Base-by-base conservation (phyloP, 2,113 vertebrate species). In the Rhea pennata region DNA sequence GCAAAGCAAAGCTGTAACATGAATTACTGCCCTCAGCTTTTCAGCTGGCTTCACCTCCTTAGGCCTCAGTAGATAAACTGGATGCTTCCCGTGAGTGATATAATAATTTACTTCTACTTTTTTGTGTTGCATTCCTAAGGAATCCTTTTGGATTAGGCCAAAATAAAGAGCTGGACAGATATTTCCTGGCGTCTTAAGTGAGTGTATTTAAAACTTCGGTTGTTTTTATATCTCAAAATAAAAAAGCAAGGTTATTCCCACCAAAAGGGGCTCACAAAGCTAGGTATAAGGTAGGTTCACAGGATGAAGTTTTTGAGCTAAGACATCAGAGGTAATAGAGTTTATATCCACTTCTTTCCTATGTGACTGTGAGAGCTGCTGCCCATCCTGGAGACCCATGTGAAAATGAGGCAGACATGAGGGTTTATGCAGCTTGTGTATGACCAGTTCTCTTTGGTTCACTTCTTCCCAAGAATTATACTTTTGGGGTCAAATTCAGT, bases 91-190 rank as follows among this genome's bases (percentile, higher is more conserved):
- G 9, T 61, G 44, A 36, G 36, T 36, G 36, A 36, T 36, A 36
- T 36, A 36, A 36, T 36, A 36, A 36, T 36, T 36, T 36, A 36
- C 36, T 36, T 36, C 36, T 36, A 71, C 48, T 10, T 84, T 59
- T 84, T 94, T 94, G 88, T 93, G 83, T 67, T 92, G 66, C 44
- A 40, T 87, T 93, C 72, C 62, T 70, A 92, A 80, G 62, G 51
- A 82, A 85, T 88, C 36, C n/a, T 79, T 17, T 66, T 93, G 84
- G 81, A 84, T 95, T 78, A 59, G 87, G 77, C 3, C 50, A 58
- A 65, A 96, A 82, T 73, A 81, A 94, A 93, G 87, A 17, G 10
- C 66, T 84, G 84, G 66, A 85, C 8, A 20, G 71, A 48, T 74
- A 80, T 92, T 93, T 95, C 73, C 87, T 85, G 92, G 71, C 92